Evolutionary conservation across 2,113 vertebrate genomes (phyloP), one percentile per base, ranked within the genome.

Genomic region (Grus americana): DNA sequence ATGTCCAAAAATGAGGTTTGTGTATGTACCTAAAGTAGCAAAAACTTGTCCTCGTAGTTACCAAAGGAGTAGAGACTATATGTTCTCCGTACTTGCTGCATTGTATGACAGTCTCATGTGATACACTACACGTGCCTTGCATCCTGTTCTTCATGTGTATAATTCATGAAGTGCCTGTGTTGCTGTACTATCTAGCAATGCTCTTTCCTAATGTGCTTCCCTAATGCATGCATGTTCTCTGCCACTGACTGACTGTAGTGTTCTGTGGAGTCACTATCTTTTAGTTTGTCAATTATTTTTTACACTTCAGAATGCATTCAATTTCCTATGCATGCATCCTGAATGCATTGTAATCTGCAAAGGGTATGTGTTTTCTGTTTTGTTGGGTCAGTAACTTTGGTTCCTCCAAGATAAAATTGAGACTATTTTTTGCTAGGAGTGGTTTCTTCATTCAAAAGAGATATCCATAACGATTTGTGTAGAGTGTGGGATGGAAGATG

Each of bases 181-280:
- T 0, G 0, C 72, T 34, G 9, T 46, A 55, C 22, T 0, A 0
- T 6, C 66, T 40, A 5, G 24, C 44, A 15, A 3, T 8, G n/a
- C 15, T 80, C 54, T 68, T 73, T 40, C 50, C 55, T 36, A 12
- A 13, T 2, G 17, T 15, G 18, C 10, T 91, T 12, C n/a, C 32
- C 23, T 65, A 22, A 32, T 18, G 20, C 54, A 11, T 1, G 10
- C 13, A 5, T 46, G 22, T 63, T 34, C 22, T 67, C 11, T 40
- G 54, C 36, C 42, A n/a, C 54, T 13, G 23, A n/a, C 54, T 13
- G 23, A 19, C 59, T 46, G 23, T 34, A 13, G 47, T 12, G 16
- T 36, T 81, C 24, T 12, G 20, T 62, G 24, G 29, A 57, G 55
- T 38, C 78, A 27, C 29, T 29, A 8, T 63, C 20, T 67, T 38